Base-by-base conservation (phyloP, 2,888 invertebrate genomes). In the Orchestes rusci region DNA sequence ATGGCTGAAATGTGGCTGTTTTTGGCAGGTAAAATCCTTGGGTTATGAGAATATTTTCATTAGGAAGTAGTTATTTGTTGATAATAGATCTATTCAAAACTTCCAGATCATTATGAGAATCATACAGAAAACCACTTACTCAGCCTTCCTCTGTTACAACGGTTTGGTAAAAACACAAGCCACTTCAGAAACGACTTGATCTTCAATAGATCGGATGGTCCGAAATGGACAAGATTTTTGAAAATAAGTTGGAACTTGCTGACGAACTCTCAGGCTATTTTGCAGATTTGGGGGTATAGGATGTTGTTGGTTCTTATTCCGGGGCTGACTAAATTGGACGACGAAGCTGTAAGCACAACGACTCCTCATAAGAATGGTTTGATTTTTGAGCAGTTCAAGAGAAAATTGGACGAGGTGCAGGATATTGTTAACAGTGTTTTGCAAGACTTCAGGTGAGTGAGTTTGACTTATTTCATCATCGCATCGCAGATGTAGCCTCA, bases 1-100 rank as follows among this genome's bases (percentile, higher is more conserved):
- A 56, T 82, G 12, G 63, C 76, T 32, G 66, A 70, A 32, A 57
- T 76, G 15, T 80, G 77, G 73, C 61, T 74, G 37, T 63, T 63
- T 47, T 58, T 73, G 55, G 63, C 64, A 57, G 65, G 72, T 73
- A 55, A 43, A 5, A 10, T 10, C 7, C 30, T n/a, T n/a, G n/a
- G n/a, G n/a, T n/a, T n/a, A n/a, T n/a, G n/a, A n/a, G n/a, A n/a
- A n/a, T n/a, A n/a, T n/a, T n/a, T n/a, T n/a, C n/a, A n/a, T n/a
- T n/a, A n/a, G n/a, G n/a, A n/a, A n/a, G n/a, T n/a, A n/a, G n/a
- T n/a, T n/a, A n/a, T n/a, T n/a, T n/a, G n/a, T n/a, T n/a, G n/a
- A n/a, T n/a, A n/a, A n/a, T n/a, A n/a, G n/a, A n/a, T n/a, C n/a
- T n/a, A n/a, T n/a, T n/a, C n/a, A n/a, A n/a, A n/a, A n/a, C n/a